These are phyloP conservation scores for Teinopalpus imperialis DNA, from an alignment of 2,888 invertebrate genomes.

Conservation along the genomic window DNA sequence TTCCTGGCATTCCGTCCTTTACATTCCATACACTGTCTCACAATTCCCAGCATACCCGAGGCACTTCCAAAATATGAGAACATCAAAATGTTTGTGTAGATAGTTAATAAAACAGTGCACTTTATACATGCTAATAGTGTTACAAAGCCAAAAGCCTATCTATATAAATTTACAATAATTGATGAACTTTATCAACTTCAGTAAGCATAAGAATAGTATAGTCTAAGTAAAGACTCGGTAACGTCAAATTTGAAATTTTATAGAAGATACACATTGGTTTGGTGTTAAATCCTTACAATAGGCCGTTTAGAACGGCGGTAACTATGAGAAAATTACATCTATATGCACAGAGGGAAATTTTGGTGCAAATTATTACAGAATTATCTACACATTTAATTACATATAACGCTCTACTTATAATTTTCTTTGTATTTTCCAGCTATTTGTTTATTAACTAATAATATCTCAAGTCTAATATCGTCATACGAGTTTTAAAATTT, in stretches of 20 bases:
- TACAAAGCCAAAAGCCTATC: conserved; percentile 44
- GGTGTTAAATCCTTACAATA: conserved; percentile 73
- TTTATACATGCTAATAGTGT: conserved; percentile 63
- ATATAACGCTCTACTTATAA: conserved; percentile 52
- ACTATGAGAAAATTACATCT: conserved; percentile 61
- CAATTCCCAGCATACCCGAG: conserved; percentile 56
- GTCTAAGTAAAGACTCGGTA: conserved; percentile 1
- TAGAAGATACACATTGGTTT: conserved; percentile 51
- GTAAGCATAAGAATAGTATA: conserved; percentile 6
- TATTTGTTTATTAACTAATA: conserved; percentile 56
- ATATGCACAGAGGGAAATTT: conserved; percentile 31
- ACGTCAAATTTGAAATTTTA: not conserved
- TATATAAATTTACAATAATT: conserved; percentile 11
- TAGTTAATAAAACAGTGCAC: conserved; percentile 58
- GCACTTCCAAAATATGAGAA: conserved; percentile 62
- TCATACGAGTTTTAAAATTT: conserved; percentile 43
- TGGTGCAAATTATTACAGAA: conserved; percentile 52
- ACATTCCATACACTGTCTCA: conserved; percentile 52
- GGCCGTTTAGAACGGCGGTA: conserved; percentile 65
- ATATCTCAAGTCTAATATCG: conserved; percentile 70
- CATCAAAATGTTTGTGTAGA: conserved; percentile 60
- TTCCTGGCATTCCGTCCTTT: conserved; percentile 33
- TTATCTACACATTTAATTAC: conserved; percentile 37
- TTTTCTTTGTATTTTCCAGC: conserved; percentile 44
- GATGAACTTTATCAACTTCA: not conserved